Evolutionary conservation across 2,797 vertebrate genomes (phyloP).

Genomic region (Danionella dracula): DNA sequence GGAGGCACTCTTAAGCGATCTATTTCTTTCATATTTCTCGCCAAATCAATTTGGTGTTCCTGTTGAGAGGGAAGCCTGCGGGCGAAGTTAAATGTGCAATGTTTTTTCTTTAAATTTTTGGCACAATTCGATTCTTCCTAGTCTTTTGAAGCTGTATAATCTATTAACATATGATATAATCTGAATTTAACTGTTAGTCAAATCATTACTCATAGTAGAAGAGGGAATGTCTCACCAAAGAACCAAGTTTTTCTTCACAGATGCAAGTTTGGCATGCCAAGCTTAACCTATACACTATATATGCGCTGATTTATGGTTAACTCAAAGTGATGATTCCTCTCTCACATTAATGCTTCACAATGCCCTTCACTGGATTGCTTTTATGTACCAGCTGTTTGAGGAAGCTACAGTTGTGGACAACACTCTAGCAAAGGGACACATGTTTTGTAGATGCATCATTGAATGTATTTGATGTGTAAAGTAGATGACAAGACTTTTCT

Average conservation of each 20-base stretch:
- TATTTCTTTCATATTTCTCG: constrained; percentile 15
- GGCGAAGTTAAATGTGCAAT: constrained; percentile 13
- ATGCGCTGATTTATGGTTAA: constrained; percentile 61
- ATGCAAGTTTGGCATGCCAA: constrained; percentile 39
- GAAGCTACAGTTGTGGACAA: constrained; percentile 51
- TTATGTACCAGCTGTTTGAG: constrained; percentile 67
- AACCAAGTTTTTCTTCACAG: constrained; percentile 21
- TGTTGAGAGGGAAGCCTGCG: not conserved
- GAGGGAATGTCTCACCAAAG: not conserved
- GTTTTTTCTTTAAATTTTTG: too few relatives aligned
- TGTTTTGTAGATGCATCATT: constrained; percentile 25
- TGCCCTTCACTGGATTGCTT: constrained; percentile 55
- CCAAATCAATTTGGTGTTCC: not conserved
- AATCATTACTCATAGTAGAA: constrained; percentile 28
- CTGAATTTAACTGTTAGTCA: constrained; percentile 32
- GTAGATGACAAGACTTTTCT: too few relatives aligned
- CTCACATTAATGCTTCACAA: constrained; percentile 25
- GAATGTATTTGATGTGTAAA: too few relatives aligned
- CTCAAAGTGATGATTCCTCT: constrained; percentile 58
- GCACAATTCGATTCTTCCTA: constrained; percentile 5
- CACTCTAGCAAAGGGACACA: constrained; percentile 34
- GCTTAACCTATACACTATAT: constrained; percentile 50
- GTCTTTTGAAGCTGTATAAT: constrained; percentile 14
- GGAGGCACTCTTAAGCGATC: constrained; percentile 32
- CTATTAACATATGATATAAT: constrained; percentile 22